Evolutionary conservation across 2,888 invertebrate genomes (phyloP).

Genomic region (Harpalus rubripes): DNA sequence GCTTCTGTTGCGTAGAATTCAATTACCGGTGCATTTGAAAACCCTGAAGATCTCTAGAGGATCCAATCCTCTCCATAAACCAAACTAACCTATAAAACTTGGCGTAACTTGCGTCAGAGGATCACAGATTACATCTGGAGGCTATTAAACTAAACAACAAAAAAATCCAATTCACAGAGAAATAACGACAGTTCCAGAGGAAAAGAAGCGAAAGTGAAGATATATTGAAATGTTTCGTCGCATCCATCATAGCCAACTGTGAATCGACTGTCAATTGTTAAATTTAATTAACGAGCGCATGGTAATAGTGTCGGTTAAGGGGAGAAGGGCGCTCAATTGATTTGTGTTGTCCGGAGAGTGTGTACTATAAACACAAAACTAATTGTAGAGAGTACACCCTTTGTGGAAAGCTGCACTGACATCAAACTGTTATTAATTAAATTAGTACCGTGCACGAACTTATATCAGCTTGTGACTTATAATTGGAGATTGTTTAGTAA

Average conservation of each 20-base stretch:
- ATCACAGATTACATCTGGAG: slow-evolving; percentile 45
- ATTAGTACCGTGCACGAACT: slow-evolving; percentile 25
- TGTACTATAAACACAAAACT: slow-evolving; percentile 32
- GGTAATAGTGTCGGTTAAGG: slow-evolving; percentile 6
- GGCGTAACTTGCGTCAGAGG: slow-evolving; percentile 39
- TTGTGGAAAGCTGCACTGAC: slow-evolving; percentile 44
- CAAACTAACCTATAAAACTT: slow-evolving; percentile 50
- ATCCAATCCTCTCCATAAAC: slow-evolving; percentile 14
- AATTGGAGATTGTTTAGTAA: slow-evolving; percentile 21
- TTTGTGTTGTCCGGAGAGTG: slow-evolving; percentile 22
- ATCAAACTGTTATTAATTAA: slow-evolving; percentile 43
- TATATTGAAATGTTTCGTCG: slow-evolving; percentile 14
- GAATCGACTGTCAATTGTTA: slow-evolving; percentile 57
- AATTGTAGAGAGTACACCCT: slow-evolving; percentile 13
- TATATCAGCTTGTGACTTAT: slow-evolving; percentile 4
- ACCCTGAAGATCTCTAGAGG: slow-evolving; percentile 6
- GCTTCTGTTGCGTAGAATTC: background rate
- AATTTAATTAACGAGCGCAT: slow-evolving; percentile 59
- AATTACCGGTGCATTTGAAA: slow-evolving; percentile 18
- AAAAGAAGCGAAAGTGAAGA: slow-evolving; percentile 23
- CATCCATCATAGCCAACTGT: slow-evolving; percentile 36
- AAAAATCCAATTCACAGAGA: slow-evolving; percentile 41
- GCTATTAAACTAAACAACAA: slow-evolving; percentile 40
- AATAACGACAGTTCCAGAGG: slow-evolving; percentile 19
- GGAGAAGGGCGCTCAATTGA: slow-evolving; percentile 10